phyloP scores from a whole-genome alignment of 2,797 vertebrate species.

The Rhinichthys osculus region DNA sequence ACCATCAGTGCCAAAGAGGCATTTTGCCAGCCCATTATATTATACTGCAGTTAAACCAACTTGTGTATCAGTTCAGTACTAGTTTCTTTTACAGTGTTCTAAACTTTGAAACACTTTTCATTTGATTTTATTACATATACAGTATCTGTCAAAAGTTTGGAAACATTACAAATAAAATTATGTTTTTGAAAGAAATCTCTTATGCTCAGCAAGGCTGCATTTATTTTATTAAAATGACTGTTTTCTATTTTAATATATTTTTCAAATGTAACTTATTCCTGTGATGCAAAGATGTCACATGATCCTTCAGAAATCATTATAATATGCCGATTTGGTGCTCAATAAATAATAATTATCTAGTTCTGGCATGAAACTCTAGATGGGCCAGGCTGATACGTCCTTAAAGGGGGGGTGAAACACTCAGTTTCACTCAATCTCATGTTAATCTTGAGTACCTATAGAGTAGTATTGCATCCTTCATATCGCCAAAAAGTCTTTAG shows the following conservation, averaged over 20 bases:
- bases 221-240: not conserved
- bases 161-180: not conserved
- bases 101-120: not conserved
- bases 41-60: not conserved
- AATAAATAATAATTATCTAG: no score
- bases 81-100: not conserved
- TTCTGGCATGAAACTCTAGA: no score
- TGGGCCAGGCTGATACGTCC: no score
- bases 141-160: not conserved
- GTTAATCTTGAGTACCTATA: no score
- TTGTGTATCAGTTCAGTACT: not conserved
- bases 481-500: no score
- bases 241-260: not conserved
- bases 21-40: conserved; percentile 2
- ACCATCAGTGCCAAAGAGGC: conserved; percentile 1
- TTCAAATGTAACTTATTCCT: not conserved
- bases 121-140: not conserved
- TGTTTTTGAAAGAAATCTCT: no score
- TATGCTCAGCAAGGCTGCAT: no score
- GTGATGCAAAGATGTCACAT: not conserved
- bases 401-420: no score
- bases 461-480: no score
- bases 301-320: not conserved
- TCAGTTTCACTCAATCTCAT: no score
- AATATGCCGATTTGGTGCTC: not conserved